phyloP scores from a whole-genome alignment of 2,888 invertebrate genomes.

The Athrips mouffetella region DNA sequence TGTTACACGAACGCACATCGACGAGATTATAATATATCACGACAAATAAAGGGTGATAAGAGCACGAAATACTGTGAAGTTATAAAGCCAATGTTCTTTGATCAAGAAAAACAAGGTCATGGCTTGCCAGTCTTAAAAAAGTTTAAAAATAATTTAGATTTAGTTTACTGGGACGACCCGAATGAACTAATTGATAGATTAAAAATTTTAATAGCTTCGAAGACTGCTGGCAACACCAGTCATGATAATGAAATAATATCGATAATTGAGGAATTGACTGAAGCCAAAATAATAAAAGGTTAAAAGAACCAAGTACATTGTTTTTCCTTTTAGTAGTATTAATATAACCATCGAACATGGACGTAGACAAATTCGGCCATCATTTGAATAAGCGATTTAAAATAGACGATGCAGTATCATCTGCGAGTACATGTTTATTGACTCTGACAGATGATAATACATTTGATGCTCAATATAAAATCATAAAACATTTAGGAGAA shows the following conservation, averaged over 20 bases:
- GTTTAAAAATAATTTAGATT: constrained; percentile 17
- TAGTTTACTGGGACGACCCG: constrained; percentile 29
- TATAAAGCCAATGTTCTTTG: constrained; percentile 13
- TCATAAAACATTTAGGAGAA: too few species aligned
- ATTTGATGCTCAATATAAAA: too few species aligned
- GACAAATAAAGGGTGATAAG: constrained; percentile 21
- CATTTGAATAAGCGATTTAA: too few species aligned
- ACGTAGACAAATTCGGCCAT: too few species aligned
- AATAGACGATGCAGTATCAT: too few species aligned
- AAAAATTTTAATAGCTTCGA: constrained; percentile 25
- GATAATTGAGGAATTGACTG: constrained; percentile 33
- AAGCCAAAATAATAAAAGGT: constrained; percentile 25
- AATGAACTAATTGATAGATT: constrained; percentile 28
- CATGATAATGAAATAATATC: constrained; percentile 39
- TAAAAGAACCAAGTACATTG: too few species aligned
- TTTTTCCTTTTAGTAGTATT: too few species aligned
- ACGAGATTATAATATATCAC: constrained; percentile 18
- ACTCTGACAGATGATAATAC: too few species aligned
- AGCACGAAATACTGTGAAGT: constrained; percentile 18
- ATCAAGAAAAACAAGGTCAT: constrained; percentile 13
- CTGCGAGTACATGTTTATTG: too few species aligned
- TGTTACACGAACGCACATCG: constrained; percentile 20
- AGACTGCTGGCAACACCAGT: constrained; percentile 26
- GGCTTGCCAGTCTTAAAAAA: constrained; percentile 21
- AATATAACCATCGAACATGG: too few species aligned